These are phyloP conservation scores for Lipotes vexillifer DNA, from an alignment of 2,113 vertebrate genomes.

Conservation along the genomic window DNA sequence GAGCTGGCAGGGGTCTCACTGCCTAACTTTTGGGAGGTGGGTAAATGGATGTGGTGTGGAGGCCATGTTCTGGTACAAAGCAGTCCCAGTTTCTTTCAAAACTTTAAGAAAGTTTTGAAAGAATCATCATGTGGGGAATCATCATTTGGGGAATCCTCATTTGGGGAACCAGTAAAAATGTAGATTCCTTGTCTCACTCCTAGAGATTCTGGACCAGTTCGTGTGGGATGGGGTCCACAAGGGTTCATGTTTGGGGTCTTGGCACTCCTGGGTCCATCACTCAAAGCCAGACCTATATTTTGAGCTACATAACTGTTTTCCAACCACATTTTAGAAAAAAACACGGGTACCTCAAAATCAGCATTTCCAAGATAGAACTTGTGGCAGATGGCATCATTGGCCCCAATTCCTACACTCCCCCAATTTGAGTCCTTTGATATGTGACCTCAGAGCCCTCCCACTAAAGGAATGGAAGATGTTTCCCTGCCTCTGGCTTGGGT, in stretches of 20 bases:
- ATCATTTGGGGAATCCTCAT: no score
- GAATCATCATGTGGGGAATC: no score
- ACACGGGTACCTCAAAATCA: neutral
- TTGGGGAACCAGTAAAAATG: neutral
- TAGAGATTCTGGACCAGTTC: neutral
- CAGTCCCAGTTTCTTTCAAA: neutral
- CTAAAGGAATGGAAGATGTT: neutral
- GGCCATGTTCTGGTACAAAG: neutral
- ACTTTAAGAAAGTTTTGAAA: neutral
- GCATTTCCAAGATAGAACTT: neutral
- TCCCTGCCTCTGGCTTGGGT: neutral
- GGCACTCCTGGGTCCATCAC: neutral
- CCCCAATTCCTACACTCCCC: neutral
- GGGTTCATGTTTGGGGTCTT: neutral
- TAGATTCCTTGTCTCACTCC: neutral
- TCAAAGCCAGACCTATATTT: neutral
- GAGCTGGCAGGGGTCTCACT: neutral
- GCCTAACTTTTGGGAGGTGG: neutral
- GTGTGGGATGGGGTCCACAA: neutral
- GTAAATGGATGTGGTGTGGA: neutral
- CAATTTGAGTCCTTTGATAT: neutral
- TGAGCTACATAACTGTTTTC: neutral
- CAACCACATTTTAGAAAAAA: neutral
- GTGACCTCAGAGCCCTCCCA: neutral
- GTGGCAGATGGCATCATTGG: neutral